Evolutionary conservation across 53 echinoderm and acorn worm species (phyloP).

Genomic region (Apostichopus leukothele): DNA sequence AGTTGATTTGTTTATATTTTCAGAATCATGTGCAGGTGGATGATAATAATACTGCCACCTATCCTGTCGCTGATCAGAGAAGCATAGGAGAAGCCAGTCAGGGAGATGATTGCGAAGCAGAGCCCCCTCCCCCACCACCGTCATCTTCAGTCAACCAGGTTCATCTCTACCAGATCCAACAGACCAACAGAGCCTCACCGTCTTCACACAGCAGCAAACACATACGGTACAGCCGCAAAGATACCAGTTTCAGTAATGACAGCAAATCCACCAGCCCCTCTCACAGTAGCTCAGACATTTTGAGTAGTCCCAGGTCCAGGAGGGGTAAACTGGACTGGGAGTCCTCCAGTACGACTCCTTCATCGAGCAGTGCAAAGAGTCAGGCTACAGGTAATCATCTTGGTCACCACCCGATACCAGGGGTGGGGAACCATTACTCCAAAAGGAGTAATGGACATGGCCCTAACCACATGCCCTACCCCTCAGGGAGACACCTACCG

Average conservation of each 20-base stretch:
- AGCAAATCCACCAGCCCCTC: conserved; percentile 66
- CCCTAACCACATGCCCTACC: conserved; percentile 45
- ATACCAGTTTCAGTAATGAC: conserved; percentile 58
- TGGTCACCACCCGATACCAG: not conserved
- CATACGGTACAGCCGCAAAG: conserved; percentile 61
- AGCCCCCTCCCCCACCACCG: conserved; percentile 80
- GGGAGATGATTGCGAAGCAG: conserved; percentile 88
- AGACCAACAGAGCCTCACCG: conserved; percentile 35
- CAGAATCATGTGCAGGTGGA: not conserved
- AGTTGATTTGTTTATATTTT: too few relatives aligned
- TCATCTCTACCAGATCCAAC: conserved; percentile 59
- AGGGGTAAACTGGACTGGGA: conserved; percentile 52
- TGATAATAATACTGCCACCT: conserved; percentile 25
- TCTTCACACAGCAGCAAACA: conserved; percentile 46
- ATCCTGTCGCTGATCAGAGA: conserved; percentile 33
- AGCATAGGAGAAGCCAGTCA: conserved; percentile 77
- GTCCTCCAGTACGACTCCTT: conserved; percentile 54
- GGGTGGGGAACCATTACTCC: conserved; percentile 35
- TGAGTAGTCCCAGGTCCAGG: conserved; percentile 66
- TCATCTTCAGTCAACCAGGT: conserved; percentile 47
- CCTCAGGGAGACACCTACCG: conserved; percentile 43
- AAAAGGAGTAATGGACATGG: conserved; percentile 44
- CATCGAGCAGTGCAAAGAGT: conserved; percentile 48
- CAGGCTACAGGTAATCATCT: conserved; percentile 1
- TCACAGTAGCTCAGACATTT: conserved; percentile 61